Evolutionary conservation across 2,113 vertebrate genomes (phyloP).

Genomic region (Gracilinanus agilis): DNA sequence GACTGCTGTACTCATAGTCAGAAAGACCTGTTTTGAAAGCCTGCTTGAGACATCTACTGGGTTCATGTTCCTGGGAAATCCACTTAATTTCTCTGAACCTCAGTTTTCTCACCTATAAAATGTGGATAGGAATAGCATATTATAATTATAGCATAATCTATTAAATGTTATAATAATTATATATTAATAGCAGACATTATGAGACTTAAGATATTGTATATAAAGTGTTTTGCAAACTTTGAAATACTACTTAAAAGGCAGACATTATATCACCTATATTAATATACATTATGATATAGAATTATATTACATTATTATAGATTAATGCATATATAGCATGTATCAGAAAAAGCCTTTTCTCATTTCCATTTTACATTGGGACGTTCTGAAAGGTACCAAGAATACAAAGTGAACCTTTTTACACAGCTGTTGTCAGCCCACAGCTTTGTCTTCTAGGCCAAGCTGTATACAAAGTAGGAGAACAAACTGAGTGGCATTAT

Average conservation of each 20-base stretch:
- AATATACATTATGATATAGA: no score
- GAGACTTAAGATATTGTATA: background rate
- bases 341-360: background rate
- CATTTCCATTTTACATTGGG: background rate
- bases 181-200: background rate
- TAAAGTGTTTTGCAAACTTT: background rate
- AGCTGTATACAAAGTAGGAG: background rate
- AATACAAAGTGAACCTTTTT: background rate
- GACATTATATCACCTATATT: background rate
- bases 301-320: background rate
- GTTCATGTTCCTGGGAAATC: background rate
- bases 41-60: background rate
- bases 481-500: rapidly evolving
- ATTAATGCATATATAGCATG: background rate
- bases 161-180: no score
- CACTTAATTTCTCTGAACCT: background rate
- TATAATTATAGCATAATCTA: no score
- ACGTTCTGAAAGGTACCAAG: constrained; percentile 16
- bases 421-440: rapidly evolving
- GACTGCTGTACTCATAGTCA: background rate
- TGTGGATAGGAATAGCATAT: background rate
- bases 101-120: background rate
- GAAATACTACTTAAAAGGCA: background rate
- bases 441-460: background rate
- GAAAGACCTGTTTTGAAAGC: background rate